These are phyloP conservation scores for Drosophila subpulchrella DNA, from an alignment of 1,140 invertebrate species.

Conservation along the genomic window DNA sequence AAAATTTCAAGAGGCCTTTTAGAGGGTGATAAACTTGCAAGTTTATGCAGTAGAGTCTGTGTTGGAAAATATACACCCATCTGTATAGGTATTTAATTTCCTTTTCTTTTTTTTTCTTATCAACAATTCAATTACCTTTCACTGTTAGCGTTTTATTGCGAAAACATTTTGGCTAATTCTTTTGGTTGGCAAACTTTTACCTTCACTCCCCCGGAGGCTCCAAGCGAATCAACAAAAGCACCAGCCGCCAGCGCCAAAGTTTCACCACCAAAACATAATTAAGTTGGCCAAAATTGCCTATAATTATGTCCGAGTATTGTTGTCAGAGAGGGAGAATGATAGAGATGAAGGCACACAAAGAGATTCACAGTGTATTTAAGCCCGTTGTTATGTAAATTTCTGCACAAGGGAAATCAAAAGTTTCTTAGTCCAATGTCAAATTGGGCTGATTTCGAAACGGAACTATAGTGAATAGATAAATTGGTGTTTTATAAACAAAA, in stretches of 20 bases:
- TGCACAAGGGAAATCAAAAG: neutral
- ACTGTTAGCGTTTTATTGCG: constrained; percentile 31
- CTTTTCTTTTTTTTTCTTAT: neutral
- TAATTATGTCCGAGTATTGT: constrained; percentile 66
- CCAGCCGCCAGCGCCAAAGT: constrained; percentile 49
- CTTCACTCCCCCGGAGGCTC: constrained; percentile 27
- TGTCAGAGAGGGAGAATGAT: constrained; percentile 5
- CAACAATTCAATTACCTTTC: constrained; percentile 53
- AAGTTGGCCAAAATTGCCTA: constrained; percentile 50
- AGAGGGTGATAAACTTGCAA: constrained; percentile 26
- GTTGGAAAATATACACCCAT: constrained; percentile 7
- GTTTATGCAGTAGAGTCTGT: constrained; percentile 8
- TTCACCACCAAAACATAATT: constrained; percentile 62
- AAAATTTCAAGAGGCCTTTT: constrained; percentile 9
- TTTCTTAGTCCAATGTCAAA: neutral
- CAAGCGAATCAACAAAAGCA: constrained; percentile 27
- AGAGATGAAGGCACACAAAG: constrained; percentile 23
- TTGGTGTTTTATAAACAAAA: too few relatives aligned
- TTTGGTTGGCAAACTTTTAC: constrained; percentile 57
- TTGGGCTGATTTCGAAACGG: neutral
- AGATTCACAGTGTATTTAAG: constrained; percentile 35
- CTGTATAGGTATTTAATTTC: neutral
- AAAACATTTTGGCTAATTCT: constrained; percentile 45
- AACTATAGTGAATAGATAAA: neutral
- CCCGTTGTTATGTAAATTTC: constrained; percentile 45